phyloP scores from a whole-genome alignment of 1,140 invertebrate genomes.

The Pseudomyrmex flavicornis region DNA sequence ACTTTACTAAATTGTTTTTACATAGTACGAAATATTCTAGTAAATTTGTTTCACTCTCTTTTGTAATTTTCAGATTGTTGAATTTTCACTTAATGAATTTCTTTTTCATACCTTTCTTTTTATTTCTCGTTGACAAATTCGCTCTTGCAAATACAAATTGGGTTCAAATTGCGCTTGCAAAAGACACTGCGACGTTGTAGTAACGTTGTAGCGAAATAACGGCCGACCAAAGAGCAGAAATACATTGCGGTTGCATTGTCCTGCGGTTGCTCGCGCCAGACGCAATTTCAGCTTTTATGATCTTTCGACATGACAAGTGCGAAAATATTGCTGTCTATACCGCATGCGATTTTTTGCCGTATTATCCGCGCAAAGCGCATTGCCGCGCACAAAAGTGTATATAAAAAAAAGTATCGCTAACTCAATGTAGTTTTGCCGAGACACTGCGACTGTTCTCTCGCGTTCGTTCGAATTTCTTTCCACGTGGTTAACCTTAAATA shows the following conservation, averaged over 20 bases:
- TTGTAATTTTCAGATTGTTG: neutral
- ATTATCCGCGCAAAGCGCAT: conserved; percentile 20
- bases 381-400: no score
- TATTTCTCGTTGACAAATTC: neutral
- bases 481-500: neutral
- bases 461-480: neutral
- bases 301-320: conserved; percentile 44
- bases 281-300: conserved; percentile 59
- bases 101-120: neutral
- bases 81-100: neutral
- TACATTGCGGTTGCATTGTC: conserved; percentile 51
- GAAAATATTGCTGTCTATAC: conserved; percentile 42
- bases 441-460: neutral
- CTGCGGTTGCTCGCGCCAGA: conserved; percentile 44
- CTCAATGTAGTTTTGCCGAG: conserved; percentile 7
- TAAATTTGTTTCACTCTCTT: neutral
- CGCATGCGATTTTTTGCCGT: conserved; percentile 37
- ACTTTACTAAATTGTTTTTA: no score
- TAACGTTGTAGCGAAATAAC: conserved; percentile 19
- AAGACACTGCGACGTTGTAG: conserved; percentile 7
- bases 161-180: conserved; percentile 14
- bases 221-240: conserved; percentile 14
- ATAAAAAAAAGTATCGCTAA: conserved; percentile 9
- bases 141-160: neutral
- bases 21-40: no score